A percentile compares a stretch with the other conserved stretches of the same genome.
phyloP scores from a whole-genome alignment of 2,797 vertebrate genomes.

The Aratinga solstitialis region DNA sequence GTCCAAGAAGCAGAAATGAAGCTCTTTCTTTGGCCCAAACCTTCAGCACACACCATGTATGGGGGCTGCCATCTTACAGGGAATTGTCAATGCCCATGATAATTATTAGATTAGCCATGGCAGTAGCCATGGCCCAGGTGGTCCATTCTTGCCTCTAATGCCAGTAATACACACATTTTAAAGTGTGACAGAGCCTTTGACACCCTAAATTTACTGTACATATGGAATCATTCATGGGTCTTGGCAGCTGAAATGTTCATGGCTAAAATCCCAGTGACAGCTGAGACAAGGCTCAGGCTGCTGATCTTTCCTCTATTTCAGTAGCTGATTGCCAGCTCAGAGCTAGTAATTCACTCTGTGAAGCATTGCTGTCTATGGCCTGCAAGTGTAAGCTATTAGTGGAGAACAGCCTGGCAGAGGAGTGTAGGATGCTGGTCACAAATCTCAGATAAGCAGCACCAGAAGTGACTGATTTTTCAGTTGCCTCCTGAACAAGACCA shows the following conservation, averaged over 20 bases:
- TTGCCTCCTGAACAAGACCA: background rate
- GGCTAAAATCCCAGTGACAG: slow-evolving; percentile 37
- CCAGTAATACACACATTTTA: background rate
- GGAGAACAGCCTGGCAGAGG: background rate
- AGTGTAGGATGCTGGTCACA: background rate
- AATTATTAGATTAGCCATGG: background rate
- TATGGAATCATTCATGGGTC: slow-evolving; percentile 13
- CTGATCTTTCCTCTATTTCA: background rate
- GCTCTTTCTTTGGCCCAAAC: background rate
- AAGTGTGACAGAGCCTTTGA: background rate
- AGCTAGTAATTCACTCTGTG: background rate
- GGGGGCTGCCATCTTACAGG: background rate
- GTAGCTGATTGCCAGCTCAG: background rate
- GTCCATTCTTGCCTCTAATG: background rate
- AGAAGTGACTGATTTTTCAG: background rate
- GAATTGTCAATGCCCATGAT: background rate
- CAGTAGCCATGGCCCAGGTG: background rate
- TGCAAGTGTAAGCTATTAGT: background rate
- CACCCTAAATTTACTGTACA: background rate
- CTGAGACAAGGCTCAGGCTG: slow-evolving; percentile 17
- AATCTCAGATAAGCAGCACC: background rate
- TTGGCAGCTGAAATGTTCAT: background rate
- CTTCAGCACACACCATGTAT: background rate
- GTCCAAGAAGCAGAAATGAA: background rate
- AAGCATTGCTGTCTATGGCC: background rate